Percentiles rank a stretch among this genome's conserved stretches.
phyloP scores from a whole-genome alignment of 2,113 vertebrate genomes.

The Saccopteryx leptura region DNA sequence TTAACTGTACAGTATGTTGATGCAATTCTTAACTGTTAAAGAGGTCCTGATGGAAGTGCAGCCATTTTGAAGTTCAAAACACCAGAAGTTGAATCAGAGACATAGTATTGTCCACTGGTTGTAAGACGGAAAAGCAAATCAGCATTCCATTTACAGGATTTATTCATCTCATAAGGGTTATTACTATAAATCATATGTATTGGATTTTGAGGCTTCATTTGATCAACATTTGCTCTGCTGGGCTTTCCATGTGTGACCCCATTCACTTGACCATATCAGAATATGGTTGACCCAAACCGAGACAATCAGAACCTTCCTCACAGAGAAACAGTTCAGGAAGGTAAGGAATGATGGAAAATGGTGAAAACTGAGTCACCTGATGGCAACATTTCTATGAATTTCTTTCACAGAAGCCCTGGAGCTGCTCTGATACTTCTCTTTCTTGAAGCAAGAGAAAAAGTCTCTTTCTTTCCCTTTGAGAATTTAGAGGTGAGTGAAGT shows the following conservation, averaged over 20 bases:
- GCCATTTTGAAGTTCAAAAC: not conserved
- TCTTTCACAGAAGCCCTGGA: not conserved
- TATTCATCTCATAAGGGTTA: not conserved
- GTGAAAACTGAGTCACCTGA: not conserved
- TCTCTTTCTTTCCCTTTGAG: constrained; percentile 22
- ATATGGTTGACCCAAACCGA: not conserved
- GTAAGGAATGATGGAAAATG: not conserved
- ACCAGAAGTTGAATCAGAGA: not conserved
- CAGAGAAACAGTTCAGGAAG: not conserved
- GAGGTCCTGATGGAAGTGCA: not conserved
- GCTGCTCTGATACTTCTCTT: not conserved
- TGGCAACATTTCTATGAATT: not conserved
- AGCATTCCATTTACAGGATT: not conserved
- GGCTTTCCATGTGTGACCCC: not conserved
- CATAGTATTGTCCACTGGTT: not conserved
- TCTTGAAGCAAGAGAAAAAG: not conserved
- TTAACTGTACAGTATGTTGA: not conserved
- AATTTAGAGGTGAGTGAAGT: not conserved
- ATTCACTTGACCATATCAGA: not conserved
- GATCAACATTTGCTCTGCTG: not conserved
- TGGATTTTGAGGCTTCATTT: not conserved
- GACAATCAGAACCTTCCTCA: not conserved
- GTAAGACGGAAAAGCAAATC: not conserved
- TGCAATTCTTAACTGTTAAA: not conserved
- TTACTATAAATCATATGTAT: not conserved